phyloP scores from a whole-genome alignment of 2,113 vertebrate genomes.

The Coptodon rendalli region DNA sequence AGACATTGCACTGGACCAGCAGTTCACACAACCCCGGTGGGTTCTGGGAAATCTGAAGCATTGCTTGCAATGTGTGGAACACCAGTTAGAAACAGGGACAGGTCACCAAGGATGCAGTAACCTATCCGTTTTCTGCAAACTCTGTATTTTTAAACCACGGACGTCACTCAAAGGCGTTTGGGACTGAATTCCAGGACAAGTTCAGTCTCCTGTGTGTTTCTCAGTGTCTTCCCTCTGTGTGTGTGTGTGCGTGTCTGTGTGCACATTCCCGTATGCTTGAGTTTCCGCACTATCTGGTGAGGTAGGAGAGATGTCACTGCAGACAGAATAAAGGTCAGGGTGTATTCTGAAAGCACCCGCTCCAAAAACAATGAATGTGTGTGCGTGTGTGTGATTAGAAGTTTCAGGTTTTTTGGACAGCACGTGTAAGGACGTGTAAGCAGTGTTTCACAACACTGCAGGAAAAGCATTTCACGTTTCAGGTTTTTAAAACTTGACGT shows the following conservation, averaged over 20 bases:
- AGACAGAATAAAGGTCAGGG: constrained; percentile 64
- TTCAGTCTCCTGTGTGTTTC: constrained; percentile 45
- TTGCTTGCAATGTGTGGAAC: neutral
- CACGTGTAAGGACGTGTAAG: neutral
- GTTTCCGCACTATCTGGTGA: constrained; percentile 54
- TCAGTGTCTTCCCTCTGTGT: constrained; percentile 18
- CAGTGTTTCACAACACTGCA: neutral
- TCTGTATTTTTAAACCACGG: constrained; percentile 59
- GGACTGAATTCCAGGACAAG: constrained; percentile 60
- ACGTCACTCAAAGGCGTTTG: constrained; percentile 54
- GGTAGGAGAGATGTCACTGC: constrained; percentile 58
- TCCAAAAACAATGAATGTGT: constrained; percentile 12
- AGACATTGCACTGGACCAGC: neutral
- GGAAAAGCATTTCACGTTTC: neutral
- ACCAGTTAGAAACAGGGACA: constrained; percentile 44
- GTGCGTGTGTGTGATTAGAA: constrained; percentile 14
- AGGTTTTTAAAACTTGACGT: neutral
- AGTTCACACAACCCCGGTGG: neutral
- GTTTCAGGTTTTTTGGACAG: neutral
- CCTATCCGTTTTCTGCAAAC: constrained; percentile 54
- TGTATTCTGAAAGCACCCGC: constrained; percentile 39
- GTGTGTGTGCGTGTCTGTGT: neutral
- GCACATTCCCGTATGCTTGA: constrained; percentile 24
- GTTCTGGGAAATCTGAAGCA: neutral
- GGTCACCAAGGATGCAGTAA: constrained; percentile 55